These are phyloP conservation scores for Cosmia trapezina DNA, from an alignment of 2,888 invertebrate species.

Conservation along the genomic window DNA sequence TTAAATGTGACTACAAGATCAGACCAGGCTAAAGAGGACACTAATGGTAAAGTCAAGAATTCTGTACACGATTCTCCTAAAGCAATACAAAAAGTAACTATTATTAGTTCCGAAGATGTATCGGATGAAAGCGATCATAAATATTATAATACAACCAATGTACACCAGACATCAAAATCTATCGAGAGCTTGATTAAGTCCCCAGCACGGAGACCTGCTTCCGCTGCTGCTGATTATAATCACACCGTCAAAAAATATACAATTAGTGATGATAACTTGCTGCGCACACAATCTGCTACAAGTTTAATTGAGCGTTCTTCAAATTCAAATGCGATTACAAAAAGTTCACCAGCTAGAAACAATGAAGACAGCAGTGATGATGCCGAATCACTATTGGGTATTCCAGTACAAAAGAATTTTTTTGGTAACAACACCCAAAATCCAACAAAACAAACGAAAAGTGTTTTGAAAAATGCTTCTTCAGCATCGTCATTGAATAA, in stretches of 20 bases:
- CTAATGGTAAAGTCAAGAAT: constrained; percentile 31
- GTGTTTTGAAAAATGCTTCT: constrained; percentile 91
- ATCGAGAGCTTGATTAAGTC: constrained; percentile 82
- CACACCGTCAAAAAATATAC: constrained; percentile 69
- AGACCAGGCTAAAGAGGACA: constrained; percentile 19
- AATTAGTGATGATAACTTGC: constrained; percentile 66
- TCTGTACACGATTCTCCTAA: constrained; percentile 39
- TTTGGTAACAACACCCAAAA: constrained; percentile 75
- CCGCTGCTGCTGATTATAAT: constrained; percentile 73
- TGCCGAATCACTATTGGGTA: constrained; percentile 73
- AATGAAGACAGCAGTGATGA: constrained; percentile 75
- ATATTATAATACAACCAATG: constrained; percentile 66
- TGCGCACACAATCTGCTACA: constrained; percentile 77
- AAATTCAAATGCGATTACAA: constrained; percentile 46
- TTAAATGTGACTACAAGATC: constrained; percentile 23
- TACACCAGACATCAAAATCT: constrained; percentile 74
- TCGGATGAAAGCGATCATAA: constrained; percentile 73
- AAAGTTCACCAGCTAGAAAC: constrained; percentile 49
- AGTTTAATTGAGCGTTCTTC: constrained; percentile 66
- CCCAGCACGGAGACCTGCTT: constrained; percentile 80
- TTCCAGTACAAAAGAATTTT: constrained; percentile 70
- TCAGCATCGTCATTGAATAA: constrained; percentile 90
- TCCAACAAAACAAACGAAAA: constrained; percentile 83
- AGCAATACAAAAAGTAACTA: constrained; percentile 39
- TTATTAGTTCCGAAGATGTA: constrained; percentile 66